Evolutionary conservation across 64 coral and sea anemone genomes (phyloP), one percentile per base, ranked within the genome.

Genomic region (Porites lutea): DNA sequence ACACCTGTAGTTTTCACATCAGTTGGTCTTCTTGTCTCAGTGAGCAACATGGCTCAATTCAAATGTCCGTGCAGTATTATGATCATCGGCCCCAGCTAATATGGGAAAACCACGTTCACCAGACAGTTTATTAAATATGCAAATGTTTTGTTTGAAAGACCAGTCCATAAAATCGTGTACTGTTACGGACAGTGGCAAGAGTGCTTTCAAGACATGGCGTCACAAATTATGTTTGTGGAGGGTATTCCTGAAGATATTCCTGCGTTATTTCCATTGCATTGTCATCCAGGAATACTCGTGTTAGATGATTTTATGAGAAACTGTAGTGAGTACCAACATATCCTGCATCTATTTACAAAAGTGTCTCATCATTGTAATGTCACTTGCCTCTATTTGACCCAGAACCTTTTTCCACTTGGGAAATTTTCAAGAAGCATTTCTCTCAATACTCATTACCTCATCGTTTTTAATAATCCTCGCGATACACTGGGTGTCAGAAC

Each of bases 251-350:
- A 82, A 9, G 79, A 82, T 18, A 82, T 82, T 82, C 79, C 79
- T 10, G 27, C 12, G 22, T 6, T 62, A 15, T 82, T 82, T 66
- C 79, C 79, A 22, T 11, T 21, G 21, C 16, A n/a, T 23, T 62
- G 6, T 61, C 79, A n/a, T 7, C 69, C 90, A 76, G 90, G 79
- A 20, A 4, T 93, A 7, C 52, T 93, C 11, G 49, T 93, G 6
- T 68, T 93, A 11, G 83, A 93, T 70, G 91, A 93, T 59, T 55
- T 93, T 5, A 93, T 93, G 82, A 49, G 72, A 7, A 75, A 83
- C 45, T 79, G 89, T 59, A 74, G 62, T 20, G 48, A 73, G 10
- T 53, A 73, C 48, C 37, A 84, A 15, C 71, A 48, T 20, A 84
- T 91, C 22, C 13, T 84, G 47, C 68, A 91, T 71, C 59, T 91